phyloP scores from a whole-genome alignment of 2,888 invertebrate species.

The Sinodicranocentrus sp. region DNA sequence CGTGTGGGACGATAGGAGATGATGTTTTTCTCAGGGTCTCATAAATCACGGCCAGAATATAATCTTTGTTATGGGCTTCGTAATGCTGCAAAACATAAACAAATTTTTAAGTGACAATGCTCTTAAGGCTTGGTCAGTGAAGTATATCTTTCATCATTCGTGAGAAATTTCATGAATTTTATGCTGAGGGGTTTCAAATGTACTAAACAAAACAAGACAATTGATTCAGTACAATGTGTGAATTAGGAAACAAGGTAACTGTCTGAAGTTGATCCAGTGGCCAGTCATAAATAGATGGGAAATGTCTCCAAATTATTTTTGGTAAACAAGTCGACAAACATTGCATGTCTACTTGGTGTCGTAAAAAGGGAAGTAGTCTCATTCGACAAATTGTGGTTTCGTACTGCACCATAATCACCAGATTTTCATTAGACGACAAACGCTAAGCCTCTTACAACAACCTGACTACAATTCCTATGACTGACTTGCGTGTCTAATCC shows the following conservation, averaged over 20 bases:
- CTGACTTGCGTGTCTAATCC: background rate
- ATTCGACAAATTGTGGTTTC: background rate
- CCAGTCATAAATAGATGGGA: background rate
- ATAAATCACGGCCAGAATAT: conserved; percentile 89
- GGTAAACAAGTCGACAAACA: background rate
- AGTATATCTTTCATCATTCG: too few relatives aligned
- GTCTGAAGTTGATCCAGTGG: background rate
- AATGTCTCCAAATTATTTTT: conserved; percentile 6
- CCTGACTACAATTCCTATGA: background rate
- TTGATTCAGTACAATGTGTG: too few relatives aligned
- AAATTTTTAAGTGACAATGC: conserved; percentile 14
- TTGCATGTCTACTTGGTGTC: background rate
- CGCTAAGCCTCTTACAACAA: conserved; percentile 1
- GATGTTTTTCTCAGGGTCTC: conserved; percentile 89
- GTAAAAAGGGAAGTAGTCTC: background rate
- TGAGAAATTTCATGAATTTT: too few relatives aligned
- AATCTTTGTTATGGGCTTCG: conserved; percentile 77
- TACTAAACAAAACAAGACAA: too few relatives aligned
- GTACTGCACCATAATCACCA: background rate
- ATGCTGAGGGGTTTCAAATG: too few relatives aligned
- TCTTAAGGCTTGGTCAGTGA: too few relatives aligned
- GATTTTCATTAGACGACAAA: background rate
- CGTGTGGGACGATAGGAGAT: conserved; percentile 94
- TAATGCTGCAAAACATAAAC: conserved; percentile 60
- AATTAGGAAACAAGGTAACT: conserved; percentile 13